These are phyloP conservation scores for Mamestra brassicae DNA, from an alignment of 2,888 invertebrate genomes.

Conservation along the genomic window DNA sequence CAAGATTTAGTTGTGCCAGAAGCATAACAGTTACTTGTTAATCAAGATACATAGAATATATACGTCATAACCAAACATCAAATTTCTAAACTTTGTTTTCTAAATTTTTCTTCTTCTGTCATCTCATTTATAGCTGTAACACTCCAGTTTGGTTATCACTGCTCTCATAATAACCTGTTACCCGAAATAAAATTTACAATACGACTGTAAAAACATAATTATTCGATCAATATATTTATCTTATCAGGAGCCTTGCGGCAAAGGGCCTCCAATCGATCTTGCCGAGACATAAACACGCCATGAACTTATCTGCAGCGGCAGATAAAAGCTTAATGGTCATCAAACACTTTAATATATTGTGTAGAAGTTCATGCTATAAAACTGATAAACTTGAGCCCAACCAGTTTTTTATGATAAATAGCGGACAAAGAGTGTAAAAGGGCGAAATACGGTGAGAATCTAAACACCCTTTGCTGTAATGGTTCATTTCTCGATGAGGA, in stretches of 20 bases:
- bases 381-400: slow-evolving; percentile 60
- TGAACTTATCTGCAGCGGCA: slow-evolving; percentile 68
- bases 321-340: slow-evolving; percentile 71
- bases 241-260: slow-evolving; percentile 72
- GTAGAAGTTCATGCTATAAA: slow-evolving; percentile 68
- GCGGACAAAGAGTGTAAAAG: slow-evolving; percentile 35
- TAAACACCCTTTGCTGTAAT: slow-evolving; percentile 15
- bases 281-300: slow-evolving; percentile 71
- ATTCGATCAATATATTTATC: slow-evolving; percentile 72
- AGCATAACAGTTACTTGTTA: slow-evolving; percentile 16
- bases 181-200: slow-evolving; percentile 46
- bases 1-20: background rate
- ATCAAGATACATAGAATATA: background rate
- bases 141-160: background rate
- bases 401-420: slow-evolving; percentile 57
- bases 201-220: slow-evolving; percentile 63
- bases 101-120: too few relatives aligned
- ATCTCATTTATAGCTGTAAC: background rate
- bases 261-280: slow-evolving; percentile 74
- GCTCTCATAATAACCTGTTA: slow-evolving; percentile 28
- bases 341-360: slow-evolving; percentile 70
- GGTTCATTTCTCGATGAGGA: background rate
- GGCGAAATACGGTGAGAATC: slow-evolving; percentile 26
- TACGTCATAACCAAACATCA: background rate
- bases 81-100: background rate